phyloP scores from a whole-genome alignment of 1,140 invertebrate genomes.

The Thrips palmi region DNA sequence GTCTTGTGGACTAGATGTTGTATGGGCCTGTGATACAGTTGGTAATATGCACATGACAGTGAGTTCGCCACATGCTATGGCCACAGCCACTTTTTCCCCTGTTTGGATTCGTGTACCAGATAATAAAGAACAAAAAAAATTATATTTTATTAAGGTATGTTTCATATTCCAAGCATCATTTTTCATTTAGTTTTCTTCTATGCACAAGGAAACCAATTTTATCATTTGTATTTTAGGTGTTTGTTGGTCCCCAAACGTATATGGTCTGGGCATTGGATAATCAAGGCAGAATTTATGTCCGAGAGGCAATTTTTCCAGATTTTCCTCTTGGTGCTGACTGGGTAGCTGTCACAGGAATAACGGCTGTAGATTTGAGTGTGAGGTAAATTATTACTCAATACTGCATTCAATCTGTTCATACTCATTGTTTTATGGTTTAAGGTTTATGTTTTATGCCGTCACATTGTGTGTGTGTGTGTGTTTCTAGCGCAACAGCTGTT shows the following conservation, averaged over 20 bases:
- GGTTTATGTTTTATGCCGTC: no score
- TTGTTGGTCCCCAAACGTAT: conserved; percentile 26
- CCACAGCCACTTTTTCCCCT: conserved; percentile 23
- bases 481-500: conserved; percentile 25
- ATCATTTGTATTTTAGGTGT: no score
- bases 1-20: conserved; percentile 26
- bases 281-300: conserved; percentile 28
- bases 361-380: conserved; percentile 27
- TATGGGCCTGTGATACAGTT: conserved; percentile 30
- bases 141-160: conserved; percentile 17
- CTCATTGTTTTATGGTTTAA: no score
- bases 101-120: conserved; percentile 30
- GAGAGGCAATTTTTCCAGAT: conserved; percentile 29
- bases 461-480: no score
- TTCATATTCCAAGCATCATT: neutral
- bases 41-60: conserved; percentile 30
- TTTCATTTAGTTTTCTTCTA: no score
- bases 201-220: no score
- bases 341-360: conserved; percentile 29
- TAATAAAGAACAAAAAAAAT: conserved; percentile 11
- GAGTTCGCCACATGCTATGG: conserved; percentile 26
- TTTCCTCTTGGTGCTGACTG: conserved; percentile 31
- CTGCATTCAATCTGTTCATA: no score
- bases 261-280: conserved; percentile 38
- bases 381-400: conserved; percentile 18